Base-by-base conservation (phyloP, 2,113 vertebrate genomes). In the Tichodroma muraria region DNA sequence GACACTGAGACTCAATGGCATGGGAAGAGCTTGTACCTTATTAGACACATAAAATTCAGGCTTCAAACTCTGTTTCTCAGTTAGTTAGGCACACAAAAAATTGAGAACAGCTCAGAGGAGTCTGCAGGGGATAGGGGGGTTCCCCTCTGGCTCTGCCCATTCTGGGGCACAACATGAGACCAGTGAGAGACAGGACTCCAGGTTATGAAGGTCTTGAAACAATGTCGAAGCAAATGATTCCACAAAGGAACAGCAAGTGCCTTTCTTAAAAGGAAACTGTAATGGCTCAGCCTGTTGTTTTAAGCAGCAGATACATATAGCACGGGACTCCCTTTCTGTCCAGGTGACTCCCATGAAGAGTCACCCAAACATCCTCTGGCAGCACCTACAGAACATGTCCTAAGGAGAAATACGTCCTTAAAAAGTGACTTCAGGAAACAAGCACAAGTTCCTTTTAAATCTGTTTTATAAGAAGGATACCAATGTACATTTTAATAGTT, bases 401-500 rank as follows among this genome's bases (percentile, higher is more conserved):
- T 91, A 93, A 68, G 61, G 47, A 92, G 31, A 87, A 85, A 45
- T 3, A 71, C 0, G 10, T 65, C 81, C 93, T 60, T 7, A 61
- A 89, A 49, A 91, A 85, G 57, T 57, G 30, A 93, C 68, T 82
- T 85, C 81, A 35, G 63, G 64, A 78, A 94, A 75, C 61, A 79
- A 85, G 40, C 19, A 21, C 33, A 53, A 93, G 59, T 64, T 93
- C 86, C 73, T 96, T 90, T 88, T 28, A 81, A 49, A 80, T 61
- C 53, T 80, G 71, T 81, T 88, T 93, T 82, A 85, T 89, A 94
- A 93, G 89, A 84, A 78, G 21, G 66, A 95, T 95, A 81, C 86
- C 85, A 40, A 38, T 81, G 65, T 88, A 92, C 71, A 88, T 88
- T 94, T 85, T 40, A 88, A 80, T 63, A 73, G 65, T 86, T 97